Conservation (phyloP, 1,140 invertebrate genomes). For the Melipona quadrifasciata region DNA sequence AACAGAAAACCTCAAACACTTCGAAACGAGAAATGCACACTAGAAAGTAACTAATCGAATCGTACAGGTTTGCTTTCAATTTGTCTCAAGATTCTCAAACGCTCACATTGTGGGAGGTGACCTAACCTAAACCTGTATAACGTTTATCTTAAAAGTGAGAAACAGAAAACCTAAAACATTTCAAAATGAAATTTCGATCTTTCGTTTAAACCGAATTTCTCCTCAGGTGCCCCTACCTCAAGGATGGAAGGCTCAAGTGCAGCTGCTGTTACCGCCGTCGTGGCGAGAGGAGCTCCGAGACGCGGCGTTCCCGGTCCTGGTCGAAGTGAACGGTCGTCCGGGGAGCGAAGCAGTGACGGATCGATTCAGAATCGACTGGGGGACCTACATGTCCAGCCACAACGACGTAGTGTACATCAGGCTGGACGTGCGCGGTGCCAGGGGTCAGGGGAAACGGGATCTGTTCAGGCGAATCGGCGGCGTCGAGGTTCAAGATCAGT, state of each 20-base stretch:
- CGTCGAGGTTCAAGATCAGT: slow-evolving; percentile 94
- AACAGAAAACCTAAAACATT: too few relatives aligned
- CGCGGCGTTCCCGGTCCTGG: slow-evolving; percentile 91
- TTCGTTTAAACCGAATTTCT: neutral
- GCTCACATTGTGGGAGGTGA: too few relatives aligned
- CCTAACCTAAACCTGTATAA: too few relatives aligned
- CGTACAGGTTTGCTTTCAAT: too few relatives aligned
- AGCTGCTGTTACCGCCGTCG: slow-evolving; percentile 90
- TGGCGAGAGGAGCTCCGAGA: slow-evolving; percentile 92
- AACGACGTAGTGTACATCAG: slow-evolving; percentile 95
- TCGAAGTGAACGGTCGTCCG: slow-evolving; percentile 95
- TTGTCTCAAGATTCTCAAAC: too few relatives aligned
- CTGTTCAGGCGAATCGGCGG: slow-evolving; percentile 91
- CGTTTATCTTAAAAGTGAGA: too few relatives aligned
- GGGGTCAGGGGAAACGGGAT: slow-evolving; percentile 90
- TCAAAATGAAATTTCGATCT: neutral
- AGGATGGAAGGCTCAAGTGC: slow-evolving; percentile 89
- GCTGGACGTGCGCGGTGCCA: slow-evolving; percentile 93
- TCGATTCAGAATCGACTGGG: slow-evolving; percentile 93
- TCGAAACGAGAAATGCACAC: too few relatives aligned
- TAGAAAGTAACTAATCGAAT: too few relatives aligned
- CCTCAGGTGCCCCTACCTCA: slow-evolving; percentile 86
- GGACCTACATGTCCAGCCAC: slow-evolving; percentile 95
- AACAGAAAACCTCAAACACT: too few relatives aligned
- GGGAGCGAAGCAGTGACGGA: slow-evolving; percentile 94